Evolutionary conservation across 2,888 invertebrate genomes (phyloP), one percentile per base, ranked within the genome.

Genomic region (Lymantria dispar): DNA sequence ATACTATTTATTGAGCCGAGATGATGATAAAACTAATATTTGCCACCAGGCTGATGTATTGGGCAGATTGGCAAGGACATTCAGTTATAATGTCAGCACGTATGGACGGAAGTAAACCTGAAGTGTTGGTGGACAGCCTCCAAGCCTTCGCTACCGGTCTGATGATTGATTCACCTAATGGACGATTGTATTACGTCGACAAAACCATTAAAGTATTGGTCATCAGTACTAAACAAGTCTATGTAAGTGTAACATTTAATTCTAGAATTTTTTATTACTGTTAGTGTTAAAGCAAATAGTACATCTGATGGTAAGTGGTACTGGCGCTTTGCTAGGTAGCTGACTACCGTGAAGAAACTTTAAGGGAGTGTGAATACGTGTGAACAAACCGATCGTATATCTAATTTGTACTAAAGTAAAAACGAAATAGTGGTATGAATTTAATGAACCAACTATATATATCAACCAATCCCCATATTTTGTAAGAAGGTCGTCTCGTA

Each of bases 181-280:
- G 93, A 40, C 92, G 98, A 9, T 83, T 99, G 7, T 99, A 98
- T 82, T 99, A 96, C 96, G 95, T 96, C 2, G 98, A 99, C 80
- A 64, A 57, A 8, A 83, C 77, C 0, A 72, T 94, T 37, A 92
- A 91, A 64, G 93, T 92, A 0, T 92, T 97, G 43, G 95, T 95
- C 78, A 75, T 96, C 0, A 94, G 95, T 68, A 95, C 95, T 15
- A 93, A 91, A 7, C 93, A 93, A 70, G 91, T 95, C 46, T 93
- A 94, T 74, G 94, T 94, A 44, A 85, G 88, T 83, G 13, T 8
- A 22, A 22, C 22, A 22, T 22, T 2, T 22, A 22, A 3, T 14
- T 31, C 12, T 45, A 14, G 1, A n/a, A 3, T 36, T 11, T 36
- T 11, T 11, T 36, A 11, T 36, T 11, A 2, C n/a, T 1, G 2